Evolutionary conservation across 2,113 vertebrate genomes (phyloP).

Genomic region (Cyprinodon tularosa): DNA sequence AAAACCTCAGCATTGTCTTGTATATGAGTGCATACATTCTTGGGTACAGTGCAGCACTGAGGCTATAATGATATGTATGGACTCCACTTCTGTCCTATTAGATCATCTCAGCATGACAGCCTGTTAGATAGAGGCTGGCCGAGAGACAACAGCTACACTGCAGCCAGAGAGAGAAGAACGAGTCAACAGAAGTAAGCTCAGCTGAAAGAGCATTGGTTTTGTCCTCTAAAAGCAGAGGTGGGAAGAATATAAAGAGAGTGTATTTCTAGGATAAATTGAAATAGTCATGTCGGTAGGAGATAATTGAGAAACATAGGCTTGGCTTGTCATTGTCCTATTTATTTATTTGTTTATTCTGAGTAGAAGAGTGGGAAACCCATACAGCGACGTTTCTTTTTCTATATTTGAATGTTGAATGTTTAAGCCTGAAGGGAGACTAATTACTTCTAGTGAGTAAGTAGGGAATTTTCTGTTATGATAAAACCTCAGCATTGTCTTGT

Average conservation of each 20-base stretch:
- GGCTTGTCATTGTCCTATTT: neutral
- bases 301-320: slow-evolving; percentile 15
- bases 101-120: slow-evolving; percentile 65
- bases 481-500: slow-evolving; percentile 12
- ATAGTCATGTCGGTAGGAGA: neutral
- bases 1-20: slow-evolving; percentile 9
- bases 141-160: slow-evolving; percentile 53
- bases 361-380: neutral
- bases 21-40: slow-evolving; percentile 24
- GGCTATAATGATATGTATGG: slow-evolving; percentile 52
- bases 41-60: slow-evolving; percentile 39
- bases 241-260: slow-evolving; percentile 16
- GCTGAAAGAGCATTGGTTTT: slow-evolving; percentile 14
- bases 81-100: slow-evolving; percentile 67
- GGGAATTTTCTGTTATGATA: neutral
- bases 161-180: slow-evolving; percentile 22
- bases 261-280: slow-evolving; percentile 1
- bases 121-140: slow-evolving; percentile 52
- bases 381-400: neutral
- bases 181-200: slow-evolving; percentile 14
- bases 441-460: neutral
- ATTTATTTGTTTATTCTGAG: neutral
- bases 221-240: slow-evolving; percentile 23
- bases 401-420: neutral
- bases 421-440: neutral